Evolutionary conservation across 2,888 invertebrate species (phyloP).

Genomic region (Chrysodeixis includens): DNA sequence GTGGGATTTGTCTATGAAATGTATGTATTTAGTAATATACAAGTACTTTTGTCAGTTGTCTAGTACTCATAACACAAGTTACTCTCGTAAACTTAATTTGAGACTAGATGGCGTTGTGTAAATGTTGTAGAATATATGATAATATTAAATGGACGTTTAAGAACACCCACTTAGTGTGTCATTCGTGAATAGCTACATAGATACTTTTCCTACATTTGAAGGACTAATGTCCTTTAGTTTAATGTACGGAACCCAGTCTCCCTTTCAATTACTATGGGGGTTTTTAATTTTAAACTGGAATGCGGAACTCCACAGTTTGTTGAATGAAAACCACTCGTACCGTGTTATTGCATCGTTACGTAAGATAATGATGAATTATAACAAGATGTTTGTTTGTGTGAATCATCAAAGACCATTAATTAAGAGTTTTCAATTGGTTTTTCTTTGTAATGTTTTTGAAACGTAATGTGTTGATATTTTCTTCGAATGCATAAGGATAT

Average conservation of each 20-base stretch:
- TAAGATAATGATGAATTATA: conserved; percentile 42
- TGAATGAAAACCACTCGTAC: conserved; percentile 44
- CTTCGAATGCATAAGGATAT: background rate
- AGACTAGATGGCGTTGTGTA: no score
- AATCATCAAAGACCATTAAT: conserved; percentile 3
- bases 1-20: no score
- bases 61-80: no score
- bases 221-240: no score
- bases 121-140: no score
- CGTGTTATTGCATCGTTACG: conserved; percentile 37
- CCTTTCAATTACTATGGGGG: conserved; percentile 9
- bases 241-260: conserved; percentile 14
- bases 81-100: no score
- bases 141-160: no score
- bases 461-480: background rate
- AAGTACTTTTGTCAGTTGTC: no score
- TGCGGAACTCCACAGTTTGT: conserved; percentile 62
- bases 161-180: no score
- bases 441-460: background rate
- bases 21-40: no score
- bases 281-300: conserved; percentile 62
- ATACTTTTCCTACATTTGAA: no score
- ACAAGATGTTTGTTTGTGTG: conserved; percentile 17
- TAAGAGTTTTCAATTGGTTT: background rate
- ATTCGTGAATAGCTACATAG: no score